Conservation (phyloP, 1,140 invertebrate species). For the Leptopilina clavipes region DNA sequence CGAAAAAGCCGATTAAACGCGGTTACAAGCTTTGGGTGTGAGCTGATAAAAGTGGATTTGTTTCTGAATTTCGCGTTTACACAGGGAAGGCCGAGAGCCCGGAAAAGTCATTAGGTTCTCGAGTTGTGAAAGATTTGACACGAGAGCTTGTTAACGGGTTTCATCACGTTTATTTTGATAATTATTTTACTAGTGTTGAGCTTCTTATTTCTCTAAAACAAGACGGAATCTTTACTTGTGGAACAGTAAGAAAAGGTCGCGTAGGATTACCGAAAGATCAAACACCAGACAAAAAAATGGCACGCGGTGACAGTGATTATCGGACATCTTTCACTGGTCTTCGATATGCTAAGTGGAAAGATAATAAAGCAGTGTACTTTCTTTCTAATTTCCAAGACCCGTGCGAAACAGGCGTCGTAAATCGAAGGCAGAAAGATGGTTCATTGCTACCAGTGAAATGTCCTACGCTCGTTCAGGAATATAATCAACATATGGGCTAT, state of each 20-base stretch:
- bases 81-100: slow-evolving; percentile 62
- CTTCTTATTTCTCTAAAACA: slow-evolving; percentile 61
- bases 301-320: too few species aligned
- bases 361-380: too few species aligned
- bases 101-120: slow-evolving; percentile 47
- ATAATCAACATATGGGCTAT: too few species aligned
- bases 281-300: too few species aligned
- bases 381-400: too few species aligned
- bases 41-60: slow-evolving; percentile 63
- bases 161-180: slow-evolving; percentile 62
- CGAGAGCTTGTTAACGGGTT: slow-evolving; percentile 54
- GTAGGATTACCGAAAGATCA: slow-evolving; percentile 49
- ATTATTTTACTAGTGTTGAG: slow-evolving; percentile 62
- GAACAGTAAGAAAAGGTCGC: slow-evolving; percentile 51
- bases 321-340: too few species aligned
- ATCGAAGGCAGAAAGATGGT: too few species aligned
- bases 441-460: too few species aligned
- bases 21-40: slow-evolving; percentile 51
- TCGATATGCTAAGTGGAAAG: too few species aligned
- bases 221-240: slow-evolving; percentile 62
- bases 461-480: too few species aligned
- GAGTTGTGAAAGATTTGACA: slow-evolving; percentile 62
- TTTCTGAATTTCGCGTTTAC: slow-evolving; percentile 71
- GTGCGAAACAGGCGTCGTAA: too few species aligned
- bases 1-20: slow-evolving; percentile 72